Evolutionary conservation across 2,797 vertebrate genomes (phyloP), one percentile per base, ranked within the genome.

Genomic region (Sternotherus odoratus): DNA sequence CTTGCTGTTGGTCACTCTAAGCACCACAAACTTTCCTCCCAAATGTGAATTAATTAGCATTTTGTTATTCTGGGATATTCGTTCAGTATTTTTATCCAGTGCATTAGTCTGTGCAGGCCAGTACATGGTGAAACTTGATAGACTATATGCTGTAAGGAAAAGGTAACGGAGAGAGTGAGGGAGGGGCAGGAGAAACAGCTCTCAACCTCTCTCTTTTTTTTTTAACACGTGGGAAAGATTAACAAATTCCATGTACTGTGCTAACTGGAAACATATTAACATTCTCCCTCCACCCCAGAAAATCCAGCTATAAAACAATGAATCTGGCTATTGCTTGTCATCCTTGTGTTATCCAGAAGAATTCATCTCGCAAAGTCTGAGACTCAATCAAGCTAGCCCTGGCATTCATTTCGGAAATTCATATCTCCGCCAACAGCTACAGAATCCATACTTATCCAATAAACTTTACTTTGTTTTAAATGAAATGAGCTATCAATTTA

Each of bases 121-220:
- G 86, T 82, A 83, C 51, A 75, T 5, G 82, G 87, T 92, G 93
- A 93, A 95, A 95, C 88, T 86, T 80, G 93, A 95, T 95, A 96
- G 95, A 95, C 83, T 86, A 77, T 6, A 39, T 10, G 56, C 88
- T 93, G 91, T 83, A 95, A 89, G 85, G 94, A 94, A 96, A 96
- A 16, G 79, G 80, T 72, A 11, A 79, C 84, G 92, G 90, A 69
- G 10, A 69, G 36, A 12, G 66, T 36, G n/a, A 24, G 21, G 56
- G 24, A 49, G 49, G 46, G 30, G 46, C n/a, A 49, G 24, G 49
- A 79, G 16, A 86, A 92, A 90, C 82, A 84, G 50, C 33, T 51
- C 79, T 46, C 82, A 63, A 17, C 30, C 80, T 82, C 24, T 43
- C 23, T 54, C 86, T 86, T 23, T 53, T 53, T 57, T 46, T 77